Evolutionary conservation across 2,888 invertebrate genomes (phyloP).

Genomic region (Tinea pellionella): DNA sequence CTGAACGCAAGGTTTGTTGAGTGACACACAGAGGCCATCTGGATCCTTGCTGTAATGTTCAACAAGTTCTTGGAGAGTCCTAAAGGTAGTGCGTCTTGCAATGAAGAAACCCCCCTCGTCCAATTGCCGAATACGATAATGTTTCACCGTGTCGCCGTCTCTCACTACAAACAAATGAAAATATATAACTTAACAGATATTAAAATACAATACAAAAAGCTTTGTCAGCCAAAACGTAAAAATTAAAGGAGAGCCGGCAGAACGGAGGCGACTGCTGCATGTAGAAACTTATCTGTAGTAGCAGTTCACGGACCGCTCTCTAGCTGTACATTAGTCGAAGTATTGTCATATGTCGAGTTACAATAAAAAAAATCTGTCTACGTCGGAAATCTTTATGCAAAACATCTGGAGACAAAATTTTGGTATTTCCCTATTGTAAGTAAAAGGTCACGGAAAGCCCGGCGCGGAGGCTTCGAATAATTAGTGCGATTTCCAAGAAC

Average conservation of each 20-base stretch:
- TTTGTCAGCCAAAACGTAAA: no score
- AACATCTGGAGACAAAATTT: neutral
- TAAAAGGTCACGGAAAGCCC: neutral
- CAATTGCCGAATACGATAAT: conserved; percentile 97
- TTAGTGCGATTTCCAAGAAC: neutral
- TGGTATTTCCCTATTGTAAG: neutral
- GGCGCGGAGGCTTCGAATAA: neutral
- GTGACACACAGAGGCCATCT: conserved; percentile 97
- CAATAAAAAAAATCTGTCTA: no score
- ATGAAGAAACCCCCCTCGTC: conserved; percentile 99
- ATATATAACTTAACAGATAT: no score
- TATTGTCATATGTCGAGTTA: no score
- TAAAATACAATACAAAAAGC: neutral
- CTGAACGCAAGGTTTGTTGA: conserved; percentile 95
- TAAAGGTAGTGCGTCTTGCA: conserved; percentile 96
- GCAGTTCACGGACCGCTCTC: no score
- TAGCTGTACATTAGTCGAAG: no score
- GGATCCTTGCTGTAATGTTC: conserved; percentile 98
- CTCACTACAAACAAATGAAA: conserved; percentile 77
- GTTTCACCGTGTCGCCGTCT: conserved; percentile 99
- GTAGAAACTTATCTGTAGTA: no score
- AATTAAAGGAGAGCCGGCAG: no score
- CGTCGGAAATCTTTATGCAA: no score
- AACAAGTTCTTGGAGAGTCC: conserved; percentile 96
- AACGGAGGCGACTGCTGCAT: no score